Percentiles rank a stretch among this genome's conserved stretches.
Conservation (phyloP, 2,797 vertebrate species). For the Pipistrellus pipistrellus region DNA sequence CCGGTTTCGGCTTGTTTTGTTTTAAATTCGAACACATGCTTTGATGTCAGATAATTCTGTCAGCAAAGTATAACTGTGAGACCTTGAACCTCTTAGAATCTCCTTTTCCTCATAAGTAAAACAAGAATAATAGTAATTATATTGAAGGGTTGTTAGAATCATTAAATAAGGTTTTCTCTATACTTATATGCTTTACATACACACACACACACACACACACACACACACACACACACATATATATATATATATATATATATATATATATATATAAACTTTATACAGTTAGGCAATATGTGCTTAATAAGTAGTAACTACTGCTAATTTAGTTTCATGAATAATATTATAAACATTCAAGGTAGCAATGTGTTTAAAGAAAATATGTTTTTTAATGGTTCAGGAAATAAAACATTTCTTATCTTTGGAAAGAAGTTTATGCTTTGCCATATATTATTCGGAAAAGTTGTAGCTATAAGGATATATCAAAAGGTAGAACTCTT, state of each 20-base stretch:
- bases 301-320: neutral
- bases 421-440: slow-evolving; percentile 37
- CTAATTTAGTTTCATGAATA: neutral
- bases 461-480: slow-evolving; percentile 6
- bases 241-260: too few relatives aligned
- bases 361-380: neutral
- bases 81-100: neutral
- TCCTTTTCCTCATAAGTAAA: slow-evolving; percentile 2
- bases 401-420: neutral
- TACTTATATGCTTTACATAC: neutral
- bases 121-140: neutral
- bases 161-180: slow-evolving; percentile 35
- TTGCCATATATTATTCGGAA: neutral
- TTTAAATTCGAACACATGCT: neutral
- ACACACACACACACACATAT: neutral
- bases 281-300: neutral
- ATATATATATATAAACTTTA: neutral
- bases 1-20: neutral
- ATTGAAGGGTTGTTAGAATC: neutral
- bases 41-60: slow-evolving; percentile 23
- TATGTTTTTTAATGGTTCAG: neutral
- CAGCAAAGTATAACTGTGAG: neutral
- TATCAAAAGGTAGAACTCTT: neutral
- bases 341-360: slow-evolving; percentile 22
- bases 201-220: neutral